Evolutionary conservation across 2,113 vertebrate genomes (phyloP).

Genomic region (Syngnathus scovelli): DNA sequence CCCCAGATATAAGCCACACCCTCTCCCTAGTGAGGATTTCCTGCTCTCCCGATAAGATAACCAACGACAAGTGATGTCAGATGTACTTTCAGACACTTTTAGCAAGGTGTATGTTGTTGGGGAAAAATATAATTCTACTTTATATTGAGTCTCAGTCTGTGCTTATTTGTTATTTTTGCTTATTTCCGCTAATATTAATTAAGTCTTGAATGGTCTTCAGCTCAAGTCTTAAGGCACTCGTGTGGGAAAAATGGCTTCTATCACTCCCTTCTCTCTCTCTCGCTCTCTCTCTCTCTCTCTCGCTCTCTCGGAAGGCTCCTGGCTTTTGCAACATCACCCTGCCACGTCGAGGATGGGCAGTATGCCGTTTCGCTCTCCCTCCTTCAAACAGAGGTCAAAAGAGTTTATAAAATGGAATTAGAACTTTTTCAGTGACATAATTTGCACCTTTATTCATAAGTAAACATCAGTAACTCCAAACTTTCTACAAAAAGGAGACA

Average conservation of each 20-base stretch:
- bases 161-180: not conserved
- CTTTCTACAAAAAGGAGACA: not conserved
- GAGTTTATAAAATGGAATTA: slow-evolving; percentile 32
- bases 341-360: slow-evolving; percentile 56
- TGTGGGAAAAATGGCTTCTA: slow-evolving; percentile 1
- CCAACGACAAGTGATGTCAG: not conserved
- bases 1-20: not conserved
- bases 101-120: too few species aligned
- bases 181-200: not conserved
- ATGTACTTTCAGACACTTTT: not conserved
- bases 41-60: not conserved
- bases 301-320: slow-evolving; percentile 9
- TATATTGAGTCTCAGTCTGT: too few species aligned
- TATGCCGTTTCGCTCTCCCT: slow-evolving; percentile 19
- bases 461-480: not conserved
- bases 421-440: not conserved
- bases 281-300: slow-evolving; percentile 7
- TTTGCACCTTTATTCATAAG: not conserved
- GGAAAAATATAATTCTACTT: too few species aligned
- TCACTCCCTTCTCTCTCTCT: not conserved
- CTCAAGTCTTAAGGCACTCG: slow-evolving; percentile 9
- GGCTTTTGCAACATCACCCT: slow-evolving; percentile 57
- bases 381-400: slow-evolving; percentile 34
- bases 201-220: not conserved
- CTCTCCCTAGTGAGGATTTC: not conserved